These are phyloP conservation scores for Gadus chalcogrammus DNA, from an alignment of 2,113 vertebrate species.

Conservation along the genomic window DNA sequence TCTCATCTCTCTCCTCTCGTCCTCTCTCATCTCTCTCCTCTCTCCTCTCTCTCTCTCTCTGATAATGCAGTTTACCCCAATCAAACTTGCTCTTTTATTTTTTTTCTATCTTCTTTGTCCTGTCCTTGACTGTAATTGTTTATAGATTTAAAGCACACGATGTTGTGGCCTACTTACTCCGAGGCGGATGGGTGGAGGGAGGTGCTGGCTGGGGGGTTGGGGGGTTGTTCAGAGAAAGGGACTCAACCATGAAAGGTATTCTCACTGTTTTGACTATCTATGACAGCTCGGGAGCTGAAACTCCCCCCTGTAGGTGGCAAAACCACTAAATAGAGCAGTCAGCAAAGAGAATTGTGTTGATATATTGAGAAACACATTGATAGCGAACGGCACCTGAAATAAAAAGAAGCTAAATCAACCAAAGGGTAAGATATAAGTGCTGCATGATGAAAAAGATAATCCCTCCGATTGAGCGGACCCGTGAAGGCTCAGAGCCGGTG, in stretches of 20 bases:
- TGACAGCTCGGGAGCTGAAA: too few species aligned
- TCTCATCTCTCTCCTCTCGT: background rate
- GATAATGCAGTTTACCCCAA: background rate
- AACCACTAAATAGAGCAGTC: too few species aligned
- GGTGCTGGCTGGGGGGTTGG: background rate
- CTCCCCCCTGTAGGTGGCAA: too few species aligned
- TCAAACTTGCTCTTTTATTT: background rate
- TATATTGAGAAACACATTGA: too few species aligned
- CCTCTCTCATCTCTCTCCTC: background rate
- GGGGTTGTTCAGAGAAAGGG: too few species aligned
- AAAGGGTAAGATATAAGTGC: too few species aligned
- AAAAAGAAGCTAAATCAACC: too few species aligned
- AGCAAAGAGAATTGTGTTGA: too few species aligned
- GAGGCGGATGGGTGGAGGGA: slow-evolving; percentile 6
- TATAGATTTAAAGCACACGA: slow-evolving; percentile 14
- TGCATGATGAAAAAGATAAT: too few species aligned
- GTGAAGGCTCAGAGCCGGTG: slow-evolving; percentile 57
- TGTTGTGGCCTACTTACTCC: slow-evolving; percentile 34
- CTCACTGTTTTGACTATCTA: too few species aligned
- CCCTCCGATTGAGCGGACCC: background rate
- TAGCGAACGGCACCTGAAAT: too few species aligned
- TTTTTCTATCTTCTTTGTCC: background rate
- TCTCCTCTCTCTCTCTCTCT: background rate
- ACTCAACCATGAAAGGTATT: too few species aligned
- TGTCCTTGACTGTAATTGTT: slow-evolving; percentile 10